Base-by-base conservation (phyloP, 2,888 invertebrate genomes). In the Cheilosia vernalis region DNA sequence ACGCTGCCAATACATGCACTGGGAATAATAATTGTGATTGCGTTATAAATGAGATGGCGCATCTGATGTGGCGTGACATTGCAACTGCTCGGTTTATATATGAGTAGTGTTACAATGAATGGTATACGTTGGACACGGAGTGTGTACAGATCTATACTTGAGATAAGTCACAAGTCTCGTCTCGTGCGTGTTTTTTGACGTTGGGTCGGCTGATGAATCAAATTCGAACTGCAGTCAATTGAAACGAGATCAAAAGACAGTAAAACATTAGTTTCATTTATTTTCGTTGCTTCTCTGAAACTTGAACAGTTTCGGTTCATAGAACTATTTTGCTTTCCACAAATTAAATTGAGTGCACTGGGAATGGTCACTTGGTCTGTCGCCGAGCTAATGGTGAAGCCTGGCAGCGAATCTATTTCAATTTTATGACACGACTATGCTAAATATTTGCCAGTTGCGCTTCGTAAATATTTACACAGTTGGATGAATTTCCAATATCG, bases 41-140 rank as follows among this genome's bases (percentile, higher is more conserved):
- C 21, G 24, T 58, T 58, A 21, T n/a, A 40, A 9, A 27, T 44
- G 42, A 61, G 42, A 44, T 17, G 44, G 42, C 17, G 17, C 42
- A 61, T 61, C 9, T 27, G 27, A 61, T 42, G 24, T 27, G 42
- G 15, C 40, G 13, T 56, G 19, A 56, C 19, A 56, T 19, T 56
- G 4, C 17, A 27, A 30, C 53, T 30, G 30, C n/a, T 17, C 7
- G 15, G 7, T 53, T 53, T 15, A n/a, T 27, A 27, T 7, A 6
- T 27, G 10, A 53, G 27, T 53, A n/a, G 15, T 27, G 13, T 6
- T 15, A 2, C 30, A 30, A 30, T 30, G 9, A 9, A 2, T 30
- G 30, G 30, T 7, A 27, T 27, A 7, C 30, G 6, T 30, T 30
- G 30, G 30, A 30, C 7, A 30, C 30, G 30, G 37, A 10, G 13